Base-by-base conservation (phyloP, 2,888 invertebrate species). In the Xestia xanthographa region DNA sequence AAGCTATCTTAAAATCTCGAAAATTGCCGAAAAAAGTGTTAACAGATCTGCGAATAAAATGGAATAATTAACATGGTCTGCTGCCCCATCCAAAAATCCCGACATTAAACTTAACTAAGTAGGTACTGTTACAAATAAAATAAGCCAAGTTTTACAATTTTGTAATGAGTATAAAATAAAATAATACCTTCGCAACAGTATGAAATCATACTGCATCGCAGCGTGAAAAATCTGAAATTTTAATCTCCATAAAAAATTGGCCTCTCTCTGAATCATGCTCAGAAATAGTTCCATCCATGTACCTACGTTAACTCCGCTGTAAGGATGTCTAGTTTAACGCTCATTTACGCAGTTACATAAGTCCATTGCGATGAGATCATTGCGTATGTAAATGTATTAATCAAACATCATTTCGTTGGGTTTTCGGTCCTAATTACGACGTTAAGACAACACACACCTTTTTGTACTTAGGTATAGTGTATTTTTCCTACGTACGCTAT, bases 271-370 rank as follows among this genome's bases (percentile, higher is more conserved):
- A 83, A 83, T 83, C 86, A 83, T 82, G 53, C 11, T n/a, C 86
- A 79, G 75, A 86, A 79, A 86, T 83, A 84, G 74, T 79, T 67
- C 43, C 48, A 78, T 60, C 60, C 43, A 63, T 41, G 72, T 82
- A 72, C 75, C 34, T 62, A 84, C 68, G 69, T 79, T 83, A 85
- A 80, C 79, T 77, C 81, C 71, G 22, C 41, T 81, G 82, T 90
- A 89, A 92, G 92, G 92, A 93, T 91, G 92, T 90, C 82, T 88
- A 92, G 90, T 93, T 93, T 93, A 93, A 90, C 90, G 85, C 83
- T 90, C 92, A 93, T 94, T 94, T 93, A 90, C 93, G 91, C 88
- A 90, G 89, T 90, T 91, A 90, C 88, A 87, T 87, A 89, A 87
- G 72, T 62, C 66, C 68, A 74, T 60, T 81, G 78, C 84, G 90